These are phyloP conservation scores for Drosophila sp. DNA, from an alignment of 1,140 invertebrate genomes.

Conservation along the genomic window DNA sequence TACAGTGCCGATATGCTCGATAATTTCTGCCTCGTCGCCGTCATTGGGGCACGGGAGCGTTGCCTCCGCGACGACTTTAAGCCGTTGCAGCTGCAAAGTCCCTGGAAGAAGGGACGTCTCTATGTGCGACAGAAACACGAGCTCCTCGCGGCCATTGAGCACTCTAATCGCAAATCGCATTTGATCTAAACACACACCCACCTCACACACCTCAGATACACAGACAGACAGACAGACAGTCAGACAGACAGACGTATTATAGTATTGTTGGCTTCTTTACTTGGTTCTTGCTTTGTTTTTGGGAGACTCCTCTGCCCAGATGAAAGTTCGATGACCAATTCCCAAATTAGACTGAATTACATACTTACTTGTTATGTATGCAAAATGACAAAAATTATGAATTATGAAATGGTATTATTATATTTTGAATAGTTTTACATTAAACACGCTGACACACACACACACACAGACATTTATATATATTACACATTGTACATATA, in stretches of 20 bases:
- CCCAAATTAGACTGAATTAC: conserved; percentile 81
- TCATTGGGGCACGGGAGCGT: conserved; percentile 95
- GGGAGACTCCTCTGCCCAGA: conserved; percentile 21
- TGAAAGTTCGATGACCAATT: conserved; percentile 72
- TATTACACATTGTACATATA: conserved; percentile 27
- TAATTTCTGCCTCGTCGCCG: conserved; percentile 97
- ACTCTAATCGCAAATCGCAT: conserved; percentile 90
- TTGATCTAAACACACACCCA: conserved; percentile 60
- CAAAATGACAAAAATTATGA: conserved; percentile 47
- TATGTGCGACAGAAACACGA: conserved; percentile 96
- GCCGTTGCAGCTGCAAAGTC: conserved; percentile 95
- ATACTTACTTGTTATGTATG: conserved; percentile 53
- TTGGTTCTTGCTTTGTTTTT: conserved; percentile 50
- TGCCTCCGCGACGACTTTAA: conserved; percentile 97
- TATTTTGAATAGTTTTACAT: conserved; percentile 75
- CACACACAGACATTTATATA: conserved; percentile 6
- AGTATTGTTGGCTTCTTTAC: conserved; percentile 39
- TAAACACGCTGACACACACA: conserved; percentile 42
- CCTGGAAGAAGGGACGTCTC: conserved; percentile 96
- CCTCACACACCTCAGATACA: too few relatives aligned
- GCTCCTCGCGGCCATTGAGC: conserved; percentile 93
- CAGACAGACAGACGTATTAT: conserved; percentile 10
- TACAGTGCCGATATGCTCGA: conserved; percentile 91
- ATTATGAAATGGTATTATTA: conserved; percentile 69
- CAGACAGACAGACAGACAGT: not conserved